phyloP scores from a whole-genome alignment of 2,888 invertebrate species.

The Macrosiphum euphorbiae region DNA sequence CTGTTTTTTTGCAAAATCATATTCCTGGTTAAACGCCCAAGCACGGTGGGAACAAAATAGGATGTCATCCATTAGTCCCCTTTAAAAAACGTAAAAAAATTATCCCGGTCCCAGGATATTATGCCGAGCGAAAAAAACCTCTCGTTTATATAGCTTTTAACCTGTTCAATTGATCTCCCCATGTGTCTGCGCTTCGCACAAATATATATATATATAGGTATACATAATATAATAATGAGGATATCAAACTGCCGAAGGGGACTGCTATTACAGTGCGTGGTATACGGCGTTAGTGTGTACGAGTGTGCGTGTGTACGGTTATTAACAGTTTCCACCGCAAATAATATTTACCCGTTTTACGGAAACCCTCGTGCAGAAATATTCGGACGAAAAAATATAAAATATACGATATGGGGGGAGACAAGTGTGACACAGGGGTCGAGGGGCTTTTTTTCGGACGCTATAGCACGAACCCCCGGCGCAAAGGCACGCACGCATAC shows the following conservation, averaged over 20 bases:
- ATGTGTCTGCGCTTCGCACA: neutral
- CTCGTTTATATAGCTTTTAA: constrained; percentile 68
- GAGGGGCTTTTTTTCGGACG: constrained; percentile 45
- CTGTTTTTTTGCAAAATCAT: constrained; percentile 60
- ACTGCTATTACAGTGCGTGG: neutral
- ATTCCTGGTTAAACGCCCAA: constrained; percentile 62
- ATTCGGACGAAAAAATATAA: neutral
- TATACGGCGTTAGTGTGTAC: neutral
- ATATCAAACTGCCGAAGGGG: constrained; percentile 60
- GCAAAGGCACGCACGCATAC: neutral
- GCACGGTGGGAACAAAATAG: constrained; percentile 63
- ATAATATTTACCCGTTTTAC: constrained; percentile 65
- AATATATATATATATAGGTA: neutral
- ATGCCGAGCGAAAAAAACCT: constrained; percentile 55
- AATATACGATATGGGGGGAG: constrained; percentile 31
- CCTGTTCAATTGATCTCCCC: constrained; percentile 66
- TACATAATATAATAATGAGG: constrained; percentile 63
- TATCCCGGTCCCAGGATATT: constrained; percentile 63
- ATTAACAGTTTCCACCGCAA: constrained; percentile 65
- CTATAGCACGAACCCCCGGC: neutral
- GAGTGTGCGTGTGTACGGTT: constrained; percentile 55
- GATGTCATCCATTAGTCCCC: constrained; percentile 65
- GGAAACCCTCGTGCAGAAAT: constrained; percentile 45
- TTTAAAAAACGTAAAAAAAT: constrained; percentile 64
- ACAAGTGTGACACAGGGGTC: constrained; percentile 62